Conservation (phyloP, 2,888 invertebrate genomes). For the Plebejus melissa region DNA sequence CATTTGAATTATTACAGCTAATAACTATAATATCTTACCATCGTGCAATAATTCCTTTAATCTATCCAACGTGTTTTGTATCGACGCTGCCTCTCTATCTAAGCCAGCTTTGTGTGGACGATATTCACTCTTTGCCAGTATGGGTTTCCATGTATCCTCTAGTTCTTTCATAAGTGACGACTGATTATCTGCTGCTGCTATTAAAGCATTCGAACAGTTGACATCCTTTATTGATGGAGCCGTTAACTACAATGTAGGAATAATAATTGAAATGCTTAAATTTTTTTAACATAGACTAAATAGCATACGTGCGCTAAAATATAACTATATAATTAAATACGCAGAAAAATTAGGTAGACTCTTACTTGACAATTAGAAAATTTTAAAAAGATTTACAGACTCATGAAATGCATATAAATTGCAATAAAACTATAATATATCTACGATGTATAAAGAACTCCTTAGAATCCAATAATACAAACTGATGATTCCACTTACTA, state of each 20-base stretch:
- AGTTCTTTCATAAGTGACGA: not conserved
- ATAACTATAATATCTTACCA: conserved; percentile 26
- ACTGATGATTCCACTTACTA: conserved; percentile 38
- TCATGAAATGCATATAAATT: too few relatives aligned
- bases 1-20: too few relatives aligned
- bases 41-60: conserved; percentile 30
- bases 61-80: conserved; percentile 17
- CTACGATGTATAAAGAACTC: too few relatives aligned
- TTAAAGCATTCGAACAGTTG: conserved; percentile 7
- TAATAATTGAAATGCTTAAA: not conserved
- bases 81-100: not conserved
- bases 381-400: too few relatives aligned
- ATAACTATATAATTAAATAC: too few relatives aligned
- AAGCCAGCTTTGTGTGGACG: not conserved
- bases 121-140: conserved; percentile 12
- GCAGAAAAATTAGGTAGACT: too few relatives aligned
- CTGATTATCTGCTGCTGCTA: conserved; percentile 18
- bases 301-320: too few relatives aligned
- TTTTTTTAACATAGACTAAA: too few relatives aligned
- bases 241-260: conserved; percentile 23
- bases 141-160: conserved; percentile 8
- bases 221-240: conserved; percentile 2
- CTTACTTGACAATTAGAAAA: too few relatives aligned
- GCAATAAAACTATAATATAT: too few relatives aligned
- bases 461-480: not conserved